Evolutionary conservation across 2,888 invertebrate genomes (phyloP).

Genomic region (Folsomia candida): DNA sequence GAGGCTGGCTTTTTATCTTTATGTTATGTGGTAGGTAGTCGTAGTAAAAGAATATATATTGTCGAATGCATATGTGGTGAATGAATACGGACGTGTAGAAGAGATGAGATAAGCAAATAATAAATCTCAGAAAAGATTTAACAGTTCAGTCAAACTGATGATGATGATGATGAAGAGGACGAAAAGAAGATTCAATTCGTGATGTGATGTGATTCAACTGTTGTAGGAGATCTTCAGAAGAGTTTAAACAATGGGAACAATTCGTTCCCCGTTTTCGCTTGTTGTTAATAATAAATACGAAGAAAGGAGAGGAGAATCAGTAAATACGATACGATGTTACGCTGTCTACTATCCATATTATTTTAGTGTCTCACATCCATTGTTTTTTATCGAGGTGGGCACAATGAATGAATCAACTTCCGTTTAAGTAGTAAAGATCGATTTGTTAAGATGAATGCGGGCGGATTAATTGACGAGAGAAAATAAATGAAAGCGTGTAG

Average conservation of each 20-base stretch:
- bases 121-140: background rate
- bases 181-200: background rate
- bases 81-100: background rate
- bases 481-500: background rate
- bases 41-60: background rate
- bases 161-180: no score
- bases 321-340: no score
- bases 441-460: background rate
- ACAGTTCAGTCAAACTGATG: no score
- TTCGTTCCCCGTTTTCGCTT: background rate
- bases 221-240: background rate
- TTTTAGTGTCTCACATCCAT: no score
- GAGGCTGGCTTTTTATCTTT: background rate
- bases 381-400: no score
- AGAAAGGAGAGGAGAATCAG: no score
- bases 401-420: background rate
- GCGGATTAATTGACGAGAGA: background rate
- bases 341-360: no score
- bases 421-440: background rate
- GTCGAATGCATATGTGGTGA: background rate
- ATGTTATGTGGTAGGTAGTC: no score
- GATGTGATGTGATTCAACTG: background rate
- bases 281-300: no score
- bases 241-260: background rate
- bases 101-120: background rate